These are phyloP conservation scores for Chaetodon trifasciatus DNA, from an alignment of 2,797 vertebrate genomes.

Conservation along the genomic window DNA sequence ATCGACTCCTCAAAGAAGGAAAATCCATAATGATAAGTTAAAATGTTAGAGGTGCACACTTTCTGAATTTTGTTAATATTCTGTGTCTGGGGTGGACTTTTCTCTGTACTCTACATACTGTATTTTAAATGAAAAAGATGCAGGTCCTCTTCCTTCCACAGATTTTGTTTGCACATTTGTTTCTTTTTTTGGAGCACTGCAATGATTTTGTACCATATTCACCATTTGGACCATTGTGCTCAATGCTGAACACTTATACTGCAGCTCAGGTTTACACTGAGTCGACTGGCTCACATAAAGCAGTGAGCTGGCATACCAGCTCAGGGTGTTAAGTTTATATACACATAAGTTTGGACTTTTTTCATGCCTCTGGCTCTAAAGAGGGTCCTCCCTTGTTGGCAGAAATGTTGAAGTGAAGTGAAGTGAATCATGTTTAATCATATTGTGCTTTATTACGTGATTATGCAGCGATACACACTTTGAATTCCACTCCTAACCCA, in stretches of 20 bases:
- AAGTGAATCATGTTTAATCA: background rate
- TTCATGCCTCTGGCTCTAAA: background rate
- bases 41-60: too few relatives aligned
- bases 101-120: background rate
- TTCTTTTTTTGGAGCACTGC: background rate
- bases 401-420: background rate
- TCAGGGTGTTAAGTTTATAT: background rate
- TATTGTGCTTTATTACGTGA: background rate
- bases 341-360: background rate
- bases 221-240: constrained; percentile 8
- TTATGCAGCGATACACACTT: background rate
- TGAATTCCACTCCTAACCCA: constrained; percentile 9
- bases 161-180: constrained; percentile 13
- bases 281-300: background rate
- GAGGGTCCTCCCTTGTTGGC: background rate
- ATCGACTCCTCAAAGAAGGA: too few relatives aligned
- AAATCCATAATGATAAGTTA: too few relatives aligned
- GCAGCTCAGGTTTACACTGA: background rate
- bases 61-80: too few relatives aligned
- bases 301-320: background rate
- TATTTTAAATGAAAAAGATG: constrained; percentile 15
- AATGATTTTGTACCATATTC: constrained; percentile 5
- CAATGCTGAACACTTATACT: background rate
- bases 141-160: background rate
- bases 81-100: background rate